Evolutionary conservation across 2,797 vertebrate genomes (phyloP).

Genomic region (Pangasius mekongensis): DNA sequence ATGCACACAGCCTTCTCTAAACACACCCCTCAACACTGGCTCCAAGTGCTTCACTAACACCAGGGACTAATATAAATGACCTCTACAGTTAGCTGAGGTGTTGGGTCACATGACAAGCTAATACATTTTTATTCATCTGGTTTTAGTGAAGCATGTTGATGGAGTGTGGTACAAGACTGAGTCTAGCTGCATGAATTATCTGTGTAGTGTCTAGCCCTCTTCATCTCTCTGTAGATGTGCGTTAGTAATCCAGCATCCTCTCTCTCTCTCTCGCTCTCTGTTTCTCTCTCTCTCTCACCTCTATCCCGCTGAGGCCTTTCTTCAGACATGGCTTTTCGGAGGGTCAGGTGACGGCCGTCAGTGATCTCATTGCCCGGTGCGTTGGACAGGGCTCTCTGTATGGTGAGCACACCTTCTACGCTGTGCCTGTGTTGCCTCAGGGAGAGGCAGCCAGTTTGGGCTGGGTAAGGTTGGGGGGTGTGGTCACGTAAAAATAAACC

Average conservation of each 20-base stretch:
- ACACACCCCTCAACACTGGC: constrained; percentile 56
- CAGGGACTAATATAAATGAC: not conserved
- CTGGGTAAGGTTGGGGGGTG: constrained; percentile 77
- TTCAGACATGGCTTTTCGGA: constrained; percentile 97
- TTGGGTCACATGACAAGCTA: not conserved
- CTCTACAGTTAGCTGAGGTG: no score
- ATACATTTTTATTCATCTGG: constrained; percentile 44
- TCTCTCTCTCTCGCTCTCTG: constrained; percentile 44
- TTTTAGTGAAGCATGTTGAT: constrained; percentile 65
- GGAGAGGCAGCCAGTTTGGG: constrained; percentile 90
- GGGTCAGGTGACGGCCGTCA: constrained; percentile 93
- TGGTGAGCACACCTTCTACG: constrained; percentile 95
- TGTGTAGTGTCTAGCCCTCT: constrained; percentile 58
- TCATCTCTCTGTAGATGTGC: constrained; percentile 72
- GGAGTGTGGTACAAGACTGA: constrained; percentile 61
- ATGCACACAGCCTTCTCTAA: constrained; percentile 65
- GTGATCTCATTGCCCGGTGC: constrained; percentile 93
- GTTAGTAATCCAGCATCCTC: constrained; percentile 74
- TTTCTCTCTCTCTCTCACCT: constrained; percentile 79
- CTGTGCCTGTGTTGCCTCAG: constrained; percentile 98
- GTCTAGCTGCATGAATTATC: constrained; percentile 70
- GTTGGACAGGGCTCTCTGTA: constrained; percentile 96
- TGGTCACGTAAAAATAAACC: constrained; percentile 62
- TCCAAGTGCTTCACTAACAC: constrained; percentile 59
- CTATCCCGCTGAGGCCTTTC: constrained; percentile 89